A percentile compares a stretch with the other conserved stretches of the same genome.
phyloP scores from a whole-genome alignment of 1,140 invertebrate genomes.

The Heliconius nattereri region DNA sequence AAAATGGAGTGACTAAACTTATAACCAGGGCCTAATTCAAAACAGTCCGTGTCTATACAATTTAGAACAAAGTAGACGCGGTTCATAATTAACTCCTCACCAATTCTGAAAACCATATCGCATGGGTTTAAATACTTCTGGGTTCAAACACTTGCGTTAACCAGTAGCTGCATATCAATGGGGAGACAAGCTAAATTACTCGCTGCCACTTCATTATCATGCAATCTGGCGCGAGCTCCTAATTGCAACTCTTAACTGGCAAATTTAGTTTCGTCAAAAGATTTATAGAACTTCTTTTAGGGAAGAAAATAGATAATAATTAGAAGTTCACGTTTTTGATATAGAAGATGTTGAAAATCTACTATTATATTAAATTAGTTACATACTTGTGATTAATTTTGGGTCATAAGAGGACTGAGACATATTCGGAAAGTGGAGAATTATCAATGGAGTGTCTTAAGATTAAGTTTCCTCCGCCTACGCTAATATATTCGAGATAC shows the following conservation, averaged over 20 bases:
- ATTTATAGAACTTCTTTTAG: neutral
- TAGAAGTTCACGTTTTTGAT: too few relatives aligned
- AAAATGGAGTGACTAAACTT: too few relatives aligned
- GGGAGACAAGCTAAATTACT: constrained; percentile 4
- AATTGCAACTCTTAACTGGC: neutral
- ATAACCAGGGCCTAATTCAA: too few relatives aligned
- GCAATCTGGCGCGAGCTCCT: neutral
- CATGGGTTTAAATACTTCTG: neutral
- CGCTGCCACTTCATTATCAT: constrained; percentile 10
- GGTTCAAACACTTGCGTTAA: constrained; percentile 1
- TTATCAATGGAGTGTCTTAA: too few relatives aligned
- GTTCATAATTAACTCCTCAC: neutral
- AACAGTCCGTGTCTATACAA: neutral
- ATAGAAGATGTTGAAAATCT: too few relatives aligned
- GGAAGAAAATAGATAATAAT: neutral
- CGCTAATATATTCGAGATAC: too few relatives aligned
- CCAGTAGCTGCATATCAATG: constrained; percentile 3
- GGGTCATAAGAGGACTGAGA: too few relatives aligned
- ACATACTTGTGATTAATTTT: too few relatives aligned
- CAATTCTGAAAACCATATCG: constrained; percentile 2
- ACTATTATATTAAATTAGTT: too few relatives aligned
- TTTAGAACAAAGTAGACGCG: neutral
- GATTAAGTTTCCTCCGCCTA: too few relatives aligned
- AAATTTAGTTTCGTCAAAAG: neutral
- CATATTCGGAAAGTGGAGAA: too few relatives aligned